Percentiles rank a stretch among this genome's conserved stretches.
These are phyloP conservation scores for Leptoclinus maculatus DNA, from an alignment of 2,797 vertebrate species.

Conservation along the genomic window DNA sequence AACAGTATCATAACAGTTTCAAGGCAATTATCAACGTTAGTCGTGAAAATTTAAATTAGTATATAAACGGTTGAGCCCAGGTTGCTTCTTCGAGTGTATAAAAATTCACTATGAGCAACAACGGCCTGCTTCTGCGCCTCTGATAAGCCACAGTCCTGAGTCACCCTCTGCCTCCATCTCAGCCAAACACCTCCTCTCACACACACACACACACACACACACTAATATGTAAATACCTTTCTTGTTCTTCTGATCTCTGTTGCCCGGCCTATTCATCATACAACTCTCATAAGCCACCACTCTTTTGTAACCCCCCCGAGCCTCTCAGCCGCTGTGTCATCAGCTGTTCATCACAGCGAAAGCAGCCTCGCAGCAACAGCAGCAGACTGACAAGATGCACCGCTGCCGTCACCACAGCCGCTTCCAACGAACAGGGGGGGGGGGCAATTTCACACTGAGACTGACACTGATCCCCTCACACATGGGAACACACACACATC, in stretches of 20 bases:
- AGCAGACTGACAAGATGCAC: constrained; percentile 16
- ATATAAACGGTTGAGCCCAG: not conserved
- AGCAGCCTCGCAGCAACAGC: constrained; percentile 27
- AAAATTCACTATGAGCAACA: constrained; percentile 22
- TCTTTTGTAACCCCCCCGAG: not conserved
- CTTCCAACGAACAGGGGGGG: not conserved
- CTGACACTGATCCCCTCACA: constrained; percentile 18
- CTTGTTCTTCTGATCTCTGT: constrained; percentile 16
- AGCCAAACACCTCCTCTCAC: not conserved
- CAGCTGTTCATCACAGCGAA: constrained; percentile 49
- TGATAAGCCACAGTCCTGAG: constrained; percentile 3
- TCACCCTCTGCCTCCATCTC: constrained; percentile 26
- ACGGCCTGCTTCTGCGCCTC: not conserved
- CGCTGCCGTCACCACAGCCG: not conserved
- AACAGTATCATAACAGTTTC: not conserved
- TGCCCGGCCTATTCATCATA: constrained; percentile 30
- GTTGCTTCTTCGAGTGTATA: not conserved
- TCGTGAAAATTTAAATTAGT: constrained; percentile 1
- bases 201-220: constrained; percentile 6
- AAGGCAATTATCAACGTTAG: not conserved
- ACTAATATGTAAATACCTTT: constrained; percentile 23
- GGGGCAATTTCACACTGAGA: constrained; percentile 13
- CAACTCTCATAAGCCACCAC: constrained; percentile 1
- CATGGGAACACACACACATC: constrained; percentile 15
- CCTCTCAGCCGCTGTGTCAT: constrained; percentile 34